These are phyloP conservation scores for Nansenia antarctica DNA, from an alignment of 2,113 vertebrate genomes.

Conservation along the genomic window DNA sequence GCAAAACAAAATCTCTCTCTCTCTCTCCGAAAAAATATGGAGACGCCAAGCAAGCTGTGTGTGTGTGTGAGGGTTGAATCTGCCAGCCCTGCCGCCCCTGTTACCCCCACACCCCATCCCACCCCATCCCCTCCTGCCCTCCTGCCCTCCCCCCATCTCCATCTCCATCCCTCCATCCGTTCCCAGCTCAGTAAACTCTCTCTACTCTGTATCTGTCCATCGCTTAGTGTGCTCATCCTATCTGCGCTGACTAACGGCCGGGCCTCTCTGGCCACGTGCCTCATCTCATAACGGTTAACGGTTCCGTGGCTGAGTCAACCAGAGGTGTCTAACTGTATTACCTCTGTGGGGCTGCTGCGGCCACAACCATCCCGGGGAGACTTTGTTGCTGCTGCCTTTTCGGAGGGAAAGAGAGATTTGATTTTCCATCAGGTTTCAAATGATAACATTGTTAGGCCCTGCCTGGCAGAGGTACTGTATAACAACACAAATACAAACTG, in stretches of 20 bases:
- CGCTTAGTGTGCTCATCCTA: conserved; percentile 41
- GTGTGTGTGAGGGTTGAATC: conserved; percentile 42
- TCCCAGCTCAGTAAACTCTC: background rate
- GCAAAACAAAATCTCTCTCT: conserved; percentile 29
- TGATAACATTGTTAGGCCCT: no score
- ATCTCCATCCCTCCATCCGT: background rate
- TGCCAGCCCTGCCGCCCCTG: conserved; percentile 27
- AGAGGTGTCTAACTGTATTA: conserved; percentile 52
- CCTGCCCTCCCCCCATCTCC: no score
- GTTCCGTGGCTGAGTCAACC: conserved; percentile 50
- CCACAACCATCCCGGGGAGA: no score
- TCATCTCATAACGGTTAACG: conserved; percentile 57
- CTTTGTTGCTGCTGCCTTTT: no score
- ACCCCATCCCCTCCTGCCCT: background rate
- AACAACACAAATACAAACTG: no score
- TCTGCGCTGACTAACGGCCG: conserved; percentile 53
- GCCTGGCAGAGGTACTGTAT: no score
- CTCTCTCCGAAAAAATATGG: conserved; percentile 27
- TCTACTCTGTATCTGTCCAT: conserved; percentile 33
- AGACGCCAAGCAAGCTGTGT: conserved; percentile 36
- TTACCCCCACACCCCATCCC: background rate
- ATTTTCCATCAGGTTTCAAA: no score
- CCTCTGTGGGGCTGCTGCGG: no score
- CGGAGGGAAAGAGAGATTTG: no score
- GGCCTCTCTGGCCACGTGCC: conserved; percentile 46